These are phyloP conservation scores for Galendromus occidentalis DNA, from an alignment of 1,140 invertebrate genomes.

Conservation along the genomic window DNA sequence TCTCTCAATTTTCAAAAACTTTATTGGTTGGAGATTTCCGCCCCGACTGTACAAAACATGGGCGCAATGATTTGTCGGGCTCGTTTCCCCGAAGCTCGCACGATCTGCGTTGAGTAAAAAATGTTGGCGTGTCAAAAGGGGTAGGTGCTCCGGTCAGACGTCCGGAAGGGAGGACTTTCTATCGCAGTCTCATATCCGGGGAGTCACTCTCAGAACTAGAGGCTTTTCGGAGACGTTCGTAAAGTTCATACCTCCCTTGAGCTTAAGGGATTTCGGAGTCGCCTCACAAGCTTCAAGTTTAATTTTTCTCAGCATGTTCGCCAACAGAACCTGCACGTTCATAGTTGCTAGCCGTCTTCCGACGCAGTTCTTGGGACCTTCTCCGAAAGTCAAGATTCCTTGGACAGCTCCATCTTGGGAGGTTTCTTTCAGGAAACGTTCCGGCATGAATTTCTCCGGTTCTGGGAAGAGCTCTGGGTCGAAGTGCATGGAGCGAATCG, in stretches of 20 bases:
- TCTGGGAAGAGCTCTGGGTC: conserved; percentile 18
- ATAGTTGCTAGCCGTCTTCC: not conserved
- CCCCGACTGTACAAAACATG: no score
- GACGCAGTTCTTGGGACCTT: not conserved
- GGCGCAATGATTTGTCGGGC: no score
- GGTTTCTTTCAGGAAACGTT: conserved; percentile 14
- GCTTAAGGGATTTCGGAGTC: not conserved
- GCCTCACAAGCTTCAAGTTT: not conserved
- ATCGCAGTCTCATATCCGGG: not conserved
- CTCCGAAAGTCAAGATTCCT: not conserved
- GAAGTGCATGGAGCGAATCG: conserved; percentile 27
- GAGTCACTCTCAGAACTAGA: not conserved
- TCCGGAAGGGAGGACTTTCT: no score
- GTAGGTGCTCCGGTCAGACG: no score
- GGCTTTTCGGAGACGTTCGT: not conserved
- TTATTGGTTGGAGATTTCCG: no score
- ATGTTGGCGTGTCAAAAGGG: no score
- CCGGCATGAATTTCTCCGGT: conserved; percentile 18
- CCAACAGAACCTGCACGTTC: not conserved
- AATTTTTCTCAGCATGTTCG: not conserved
- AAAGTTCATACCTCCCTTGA: not conserved
- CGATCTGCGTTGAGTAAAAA: no score
- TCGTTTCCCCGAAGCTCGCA: no score
- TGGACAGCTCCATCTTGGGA: not conserved
- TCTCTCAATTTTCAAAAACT: no score